Evolutionary conservation across 2,113 vertebrate species (phyloP).

Genomic region (Otolemur garnettii): DNA sequence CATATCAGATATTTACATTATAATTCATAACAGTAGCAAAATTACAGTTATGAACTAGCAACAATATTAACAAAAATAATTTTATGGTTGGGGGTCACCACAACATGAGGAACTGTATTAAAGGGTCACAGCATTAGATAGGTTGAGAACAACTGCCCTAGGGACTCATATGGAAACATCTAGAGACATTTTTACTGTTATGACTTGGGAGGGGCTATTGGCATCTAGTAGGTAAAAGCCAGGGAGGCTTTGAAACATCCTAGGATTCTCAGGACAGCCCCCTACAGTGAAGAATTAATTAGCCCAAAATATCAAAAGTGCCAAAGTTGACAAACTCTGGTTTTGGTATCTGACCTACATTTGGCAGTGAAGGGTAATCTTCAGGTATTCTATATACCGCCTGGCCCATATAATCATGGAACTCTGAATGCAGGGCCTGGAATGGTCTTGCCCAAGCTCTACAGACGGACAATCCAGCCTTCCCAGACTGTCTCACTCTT

Average conservation of each 20-base stretch:
- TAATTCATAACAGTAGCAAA: no score
- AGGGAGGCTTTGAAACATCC: background rate
- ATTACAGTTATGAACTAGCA: no score
- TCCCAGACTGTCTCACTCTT: background rate
- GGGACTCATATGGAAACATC: background rate
- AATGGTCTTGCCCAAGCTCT: background rate
- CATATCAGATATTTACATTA: no score
- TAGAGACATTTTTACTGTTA: background rate
- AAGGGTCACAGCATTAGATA: no score
- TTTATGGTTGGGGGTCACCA: no score
- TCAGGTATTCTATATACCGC: background rate
- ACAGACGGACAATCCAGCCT: background rate
- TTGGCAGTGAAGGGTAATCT: constrained; percentile 1
- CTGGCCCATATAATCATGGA: background rate
- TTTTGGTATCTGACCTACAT: constrained; percentile 9
- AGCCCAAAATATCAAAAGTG: constrained; percentile 8
- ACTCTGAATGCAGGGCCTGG: background rate
- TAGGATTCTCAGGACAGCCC: background rate
- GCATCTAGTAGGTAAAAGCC: background rate
- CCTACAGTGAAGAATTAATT: background rate
- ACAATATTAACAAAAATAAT: no score
- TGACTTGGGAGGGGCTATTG: background rate
- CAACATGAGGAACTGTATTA: no score
- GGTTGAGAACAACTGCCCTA: no score
- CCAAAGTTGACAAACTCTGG: background rate